A percentile compares a stretch with the other conserved stretches of the same genome.
These are phyloP conservation scores for Stenchaetothrips biformis DNA, from an alignment of 2,888 invertebrate species.

Conservation along the genomic window DNA sequence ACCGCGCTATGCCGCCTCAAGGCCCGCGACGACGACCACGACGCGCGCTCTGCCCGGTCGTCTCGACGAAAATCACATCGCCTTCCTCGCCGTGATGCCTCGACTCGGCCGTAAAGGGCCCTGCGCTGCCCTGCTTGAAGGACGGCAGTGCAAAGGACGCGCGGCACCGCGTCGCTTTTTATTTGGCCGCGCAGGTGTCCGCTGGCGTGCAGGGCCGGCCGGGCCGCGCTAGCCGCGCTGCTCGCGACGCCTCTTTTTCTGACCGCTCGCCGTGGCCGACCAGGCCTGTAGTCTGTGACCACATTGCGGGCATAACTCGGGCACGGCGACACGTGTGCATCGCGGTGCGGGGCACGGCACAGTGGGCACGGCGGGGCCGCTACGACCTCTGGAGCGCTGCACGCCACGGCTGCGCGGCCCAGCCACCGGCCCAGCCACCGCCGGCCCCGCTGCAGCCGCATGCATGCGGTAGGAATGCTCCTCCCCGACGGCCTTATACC, in stretches of 20 bases:
- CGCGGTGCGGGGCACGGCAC: not conserved
- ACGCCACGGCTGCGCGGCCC: not conserved
- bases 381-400: too few relatives aligned
- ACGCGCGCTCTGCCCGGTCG: not conserved
- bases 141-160: too few relatives aligned
- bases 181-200: too few relatives aligned
- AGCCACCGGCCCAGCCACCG: not conserved
- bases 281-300: not conserved
- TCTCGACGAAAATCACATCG: not conserved
- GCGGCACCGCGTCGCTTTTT: too few relatives aligned
- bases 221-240: too few relatives aligned
- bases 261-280: too few relatives aligned
- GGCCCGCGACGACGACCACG: not conserved
- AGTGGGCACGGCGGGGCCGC: too few relatives aligned
- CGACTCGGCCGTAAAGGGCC: too few relatives aligned
- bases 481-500: not conserved
- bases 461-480: constrained; percentile 15
- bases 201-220: too few relatives aligned
- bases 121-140: too few relatives aligned
- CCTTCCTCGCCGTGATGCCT: too few relatives aligned
- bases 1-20: not conserved
- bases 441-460: not conserved
- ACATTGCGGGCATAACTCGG: constrained; percentile 20
- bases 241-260: too few relatives aligned
- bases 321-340: not conserved